phyloP scores from a whole-genome alignment of 2,797 vertebrate species.

The Manis crassicaudata region DNA sequence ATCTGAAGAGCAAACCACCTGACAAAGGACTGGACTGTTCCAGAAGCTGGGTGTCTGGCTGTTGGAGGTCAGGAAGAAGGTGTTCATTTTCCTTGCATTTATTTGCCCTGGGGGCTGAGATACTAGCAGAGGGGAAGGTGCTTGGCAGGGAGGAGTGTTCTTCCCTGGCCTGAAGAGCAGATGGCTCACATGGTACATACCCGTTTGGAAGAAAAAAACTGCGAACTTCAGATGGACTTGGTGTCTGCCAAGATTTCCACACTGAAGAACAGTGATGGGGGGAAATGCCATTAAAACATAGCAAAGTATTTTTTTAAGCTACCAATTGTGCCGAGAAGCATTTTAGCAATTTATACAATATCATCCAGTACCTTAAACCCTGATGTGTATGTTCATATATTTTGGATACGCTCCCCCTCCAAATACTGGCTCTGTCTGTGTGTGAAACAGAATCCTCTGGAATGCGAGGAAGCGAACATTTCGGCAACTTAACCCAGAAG shows the following conservation, averaged over 20 bases:
- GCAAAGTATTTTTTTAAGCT: conserved; percentile 81
- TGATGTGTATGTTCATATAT: conserved; percentile 67
- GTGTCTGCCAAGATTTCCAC: conserved; percentile 46
- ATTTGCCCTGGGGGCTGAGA: conserved; percentile 30
- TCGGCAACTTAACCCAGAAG: conserved; percentile 74
- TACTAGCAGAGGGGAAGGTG: conserved; percentile 39
- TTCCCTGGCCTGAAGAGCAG: conserved; percentile 69
- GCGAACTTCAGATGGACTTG: conserved; percentile 68
- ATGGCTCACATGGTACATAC: conserved; percentile 76
- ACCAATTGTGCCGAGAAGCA: conserved; percentile 82
- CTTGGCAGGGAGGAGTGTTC: conserved; percentile 55
- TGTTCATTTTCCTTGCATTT: conserved; percentile 62
- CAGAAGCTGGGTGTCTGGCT: conserved; percentile 67
- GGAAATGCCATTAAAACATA: conserved; percentile 78
- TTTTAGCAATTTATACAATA: conserved; percentile 71
- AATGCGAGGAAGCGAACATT: conserved; percentile 64
- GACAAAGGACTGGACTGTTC: conserved; percentile 71
- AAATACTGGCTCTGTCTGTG: conserved; percentile 61
- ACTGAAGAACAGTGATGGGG: conserved; percentile 65
- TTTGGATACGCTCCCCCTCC: conserved; percentile 58
- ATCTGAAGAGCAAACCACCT: conserved; percentile 65
- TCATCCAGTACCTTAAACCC: conserved; percentile 77
- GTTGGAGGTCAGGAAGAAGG: conserved; percentile 62
- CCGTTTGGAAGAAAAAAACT: conserved; percentile 39
- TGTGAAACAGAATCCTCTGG: conserved; percentile 77